Percentiles rank a stretch among this genome's conserved stretches.
phyloP scores from a whole-genome alignment of 53 echinoderm and acorn worm genomes.

The Henricia sp. region DNA sequence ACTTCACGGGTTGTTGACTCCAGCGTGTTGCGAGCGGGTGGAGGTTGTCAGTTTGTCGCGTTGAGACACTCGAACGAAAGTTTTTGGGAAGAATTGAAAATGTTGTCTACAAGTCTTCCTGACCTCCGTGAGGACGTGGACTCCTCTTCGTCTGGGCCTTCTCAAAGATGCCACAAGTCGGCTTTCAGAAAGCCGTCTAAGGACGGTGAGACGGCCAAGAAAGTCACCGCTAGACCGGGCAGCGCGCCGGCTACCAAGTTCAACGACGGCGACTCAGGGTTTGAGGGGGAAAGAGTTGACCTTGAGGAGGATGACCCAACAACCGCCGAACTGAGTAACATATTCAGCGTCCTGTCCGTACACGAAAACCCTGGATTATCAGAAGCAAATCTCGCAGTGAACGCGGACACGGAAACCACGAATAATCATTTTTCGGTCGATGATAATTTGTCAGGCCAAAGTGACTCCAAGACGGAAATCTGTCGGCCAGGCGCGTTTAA shows the following conservation, averaged over 20 bases:
- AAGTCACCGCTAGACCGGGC: background rate
- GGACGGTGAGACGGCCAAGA: background rate
- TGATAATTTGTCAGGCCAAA: background rate
- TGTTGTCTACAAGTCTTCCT: slow-evolving; percentile 47
- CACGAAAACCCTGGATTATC: background rate
- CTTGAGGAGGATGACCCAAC: background rate
- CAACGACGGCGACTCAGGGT: slow-evolving; percentile 41
- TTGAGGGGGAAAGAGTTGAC: slow-evolving; percentile 5
- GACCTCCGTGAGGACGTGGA: slow-evolving; percentile 32
- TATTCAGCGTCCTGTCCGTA: slow-evolving; percentile 42
- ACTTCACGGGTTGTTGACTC: too few relatives aligned
- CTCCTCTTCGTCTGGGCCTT: background rate
- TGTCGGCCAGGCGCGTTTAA: background rate
- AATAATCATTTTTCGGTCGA: too few relatives aligned
- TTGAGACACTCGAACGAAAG: too few relatives aligned
- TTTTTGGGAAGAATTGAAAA: slow-evolving; percentile 16
- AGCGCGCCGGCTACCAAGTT: slow-evolving; percentile 32
- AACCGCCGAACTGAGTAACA: slow-evolving; percentile 3
- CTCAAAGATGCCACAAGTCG: background rate
- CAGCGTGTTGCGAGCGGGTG: too few relatives aligned
- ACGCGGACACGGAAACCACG: background rate
- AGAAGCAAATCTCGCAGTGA: background rate
- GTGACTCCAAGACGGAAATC: background rate
- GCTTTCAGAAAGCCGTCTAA: background rate
- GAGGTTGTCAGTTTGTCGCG: too few relatives aligned